Base-by-base conservation (phyloP, 2,888 invertebrate genomes). In the Ptychoptera albimana region DNA sequence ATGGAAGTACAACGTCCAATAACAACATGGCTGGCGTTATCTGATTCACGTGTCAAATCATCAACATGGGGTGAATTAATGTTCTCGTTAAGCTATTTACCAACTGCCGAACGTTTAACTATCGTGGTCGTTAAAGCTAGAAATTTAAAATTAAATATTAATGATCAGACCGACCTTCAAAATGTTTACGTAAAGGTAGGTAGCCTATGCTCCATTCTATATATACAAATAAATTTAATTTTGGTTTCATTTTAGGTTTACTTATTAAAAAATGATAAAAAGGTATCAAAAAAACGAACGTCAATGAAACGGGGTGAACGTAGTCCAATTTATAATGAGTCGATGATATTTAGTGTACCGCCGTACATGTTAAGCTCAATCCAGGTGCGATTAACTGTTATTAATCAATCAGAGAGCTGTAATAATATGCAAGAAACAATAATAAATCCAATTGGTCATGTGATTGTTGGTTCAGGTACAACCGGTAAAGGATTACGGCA, bases 321-420 rank as follows among this genome's bases (percentile, higher is more conserved):
- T 44, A 77, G 78, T 57, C 84, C 84, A 1, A 82, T 82, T 50
- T 86, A 82, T 61, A 86, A 86, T 60, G 86, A 86, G 63, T 79
- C 84, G 13, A 83, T 86, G 73, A 85, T 84, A 55, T 86, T 86
- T 63, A 82, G 77, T 54, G 79, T 86, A 45, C 82, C 85, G 50
- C 74, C 81, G 13, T 75, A 79, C 54, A 71, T 77, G 32, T 54
- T 67, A 35, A 65, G 84, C 77, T 77, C 77, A 50, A 78, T 84
- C 52, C 83, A 85, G 60, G 64, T 86, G 50, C 72, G 85, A 46
- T 68, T 86, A 50, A 77, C 77, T 2, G 75, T 77, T n/a, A 71
- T 73, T 34, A 34, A 34, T n/a, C 10, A 34, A n/a, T 10, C n/a
- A n/a, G 34, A n/a, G 4, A 14, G 40, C 13, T 31, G 14, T 15